Conservation (phyloP, 1,140 invertebrate species). For the Atta texana region DNA sequence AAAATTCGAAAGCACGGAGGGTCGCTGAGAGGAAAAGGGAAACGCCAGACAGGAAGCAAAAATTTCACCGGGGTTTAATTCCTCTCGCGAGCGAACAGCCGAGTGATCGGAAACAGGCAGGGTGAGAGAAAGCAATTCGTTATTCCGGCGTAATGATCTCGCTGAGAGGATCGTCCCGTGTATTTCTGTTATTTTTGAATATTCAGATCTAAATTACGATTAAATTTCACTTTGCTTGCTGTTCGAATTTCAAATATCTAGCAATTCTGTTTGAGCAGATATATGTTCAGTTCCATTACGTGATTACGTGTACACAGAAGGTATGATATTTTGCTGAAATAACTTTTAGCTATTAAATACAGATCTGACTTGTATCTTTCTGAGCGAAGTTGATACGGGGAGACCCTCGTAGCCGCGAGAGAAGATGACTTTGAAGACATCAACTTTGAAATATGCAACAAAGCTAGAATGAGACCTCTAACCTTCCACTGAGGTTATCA, state of each 20-base stretch:
- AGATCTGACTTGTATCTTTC: no score
- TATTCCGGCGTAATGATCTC: slow-evolving; percentile 52
- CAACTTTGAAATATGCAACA: no score
- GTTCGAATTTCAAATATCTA: neutral
- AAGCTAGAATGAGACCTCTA: no score
- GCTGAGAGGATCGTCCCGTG: slow-evolving; percentile 14
- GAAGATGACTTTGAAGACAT: no score
- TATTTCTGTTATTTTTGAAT: slow-evolving; percentile 5
- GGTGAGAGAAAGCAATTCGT: slow-evolving; percentile 50
- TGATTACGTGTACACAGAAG: no score
- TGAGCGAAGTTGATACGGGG: no score
- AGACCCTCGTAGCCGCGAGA: no score
- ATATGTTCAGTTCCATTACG: neutral
- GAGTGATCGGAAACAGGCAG: neutral
- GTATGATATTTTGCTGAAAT: no score
- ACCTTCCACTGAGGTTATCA: no score
- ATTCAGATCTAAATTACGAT: neutral
- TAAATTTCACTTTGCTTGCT: slow-evolving; percentile 18
- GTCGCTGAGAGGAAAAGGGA: neutral
- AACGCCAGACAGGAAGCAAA: slow-evolving; percentile 68
- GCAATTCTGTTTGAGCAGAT: neutral
- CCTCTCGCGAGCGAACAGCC: slow-evolving; percentile 21
- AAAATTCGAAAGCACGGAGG: slow-evolving; percentile 72
- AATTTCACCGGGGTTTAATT: slow-evolving; percentile 69
- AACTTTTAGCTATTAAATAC: no score